Percentiles rank a stretch among this genome's conserved stretches.
Conservation (phyloP, 2,113 vertebrate genomes). For the Nibea coibor region DNA sequence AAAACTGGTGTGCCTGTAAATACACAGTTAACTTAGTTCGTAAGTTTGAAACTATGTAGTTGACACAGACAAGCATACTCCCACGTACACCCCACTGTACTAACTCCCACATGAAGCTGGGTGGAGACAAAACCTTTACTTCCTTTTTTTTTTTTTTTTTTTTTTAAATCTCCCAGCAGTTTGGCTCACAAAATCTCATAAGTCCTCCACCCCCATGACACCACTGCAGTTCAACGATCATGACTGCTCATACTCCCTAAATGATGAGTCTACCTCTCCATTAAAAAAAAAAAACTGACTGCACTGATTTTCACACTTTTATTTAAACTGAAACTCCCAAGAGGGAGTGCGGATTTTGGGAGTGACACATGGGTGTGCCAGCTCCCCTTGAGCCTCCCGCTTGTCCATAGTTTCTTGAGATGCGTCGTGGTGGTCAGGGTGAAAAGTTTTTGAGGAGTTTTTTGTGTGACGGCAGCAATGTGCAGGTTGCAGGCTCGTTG, state of each 20-base stretch:
- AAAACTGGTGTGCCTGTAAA: neutral
- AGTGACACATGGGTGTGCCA: neutral
- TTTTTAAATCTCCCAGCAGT: neutral
- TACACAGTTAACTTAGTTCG: neutral
- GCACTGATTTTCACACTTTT: neutral
- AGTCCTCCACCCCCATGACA: constrained; percentile 24
- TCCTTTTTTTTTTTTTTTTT: neutral
- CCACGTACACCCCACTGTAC: neutral
- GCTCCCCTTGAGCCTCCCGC: constrained; percentile 2
- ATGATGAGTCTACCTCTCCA: neutral
- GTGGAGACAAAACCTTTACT: constrained; percentile 12
- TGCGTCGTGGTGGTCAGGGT: neutral
- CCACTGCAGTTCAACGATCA: neutral
- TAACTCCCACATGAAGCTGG: neutral
- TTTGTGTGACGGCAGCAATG: constrained; percentile 12
- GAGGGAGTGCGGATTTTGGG: constrained; percentile 4
- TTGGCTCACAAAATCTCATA: constrained; percentile 22
- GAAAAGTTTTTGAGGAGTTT: constrained; percentile 8
- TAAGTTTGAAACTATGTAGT: neutral
- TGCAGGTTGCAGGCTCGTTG: constrained; percentile 71
- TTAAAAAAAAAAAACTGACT: constrained; percentile 20
- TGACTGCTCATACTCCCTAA: constrained; percentile 21
- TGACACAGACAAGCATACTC: constrained; percentile 5
- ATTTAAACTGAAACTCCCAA: neutral
- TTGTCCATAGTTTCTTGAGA: neutral